A percentile compares a stretch with the other conserved stretches of the same genome.
phyloP scores from a whole-genome alignment of 2,113 vertebrate genomes.

The Hyaena hyaena region DNA sequence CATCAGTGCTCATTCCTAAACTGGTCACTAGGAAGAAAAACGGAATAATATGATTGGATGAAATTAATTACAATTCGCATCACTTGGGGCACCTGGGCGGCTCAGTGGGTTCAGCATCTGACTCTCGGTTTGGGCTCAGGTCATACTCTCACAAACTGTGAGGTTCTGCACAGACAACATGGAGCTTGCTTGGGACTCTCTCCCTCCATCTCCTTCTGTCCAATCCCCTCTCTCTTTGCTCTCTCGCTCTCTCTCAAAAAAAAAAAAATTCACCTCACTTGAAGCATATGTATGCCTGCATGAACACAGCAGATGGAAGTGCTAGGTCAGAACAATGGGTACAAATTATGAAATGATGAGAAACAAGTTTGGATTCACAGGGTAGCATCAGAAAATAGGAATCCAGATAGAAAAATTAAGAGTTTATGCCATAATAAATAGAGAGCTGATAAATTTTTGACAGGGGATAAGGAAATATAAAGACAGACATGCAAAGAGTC shows the following conservation, averaged over 20 bases:
- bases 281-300: neutral
- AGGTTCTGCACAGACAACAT: neutral
- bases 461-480: neutral
- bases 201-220: neutral
- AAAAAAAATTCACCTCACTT: neutral
- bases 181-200: neutral
- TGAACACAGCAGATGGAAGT: neutral
- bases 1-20: neutral
- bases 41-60: neutral
- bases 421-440: neutral
- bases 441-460: neutral
- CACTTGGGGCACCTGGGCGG: neutral
- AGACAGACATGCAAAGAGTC: neutral
- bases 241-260: neutral
- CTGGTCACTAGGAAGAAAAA: neutral
- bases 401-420: slow-evolving; percentile 4
- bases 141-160: neutral
- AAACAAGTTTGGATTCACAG: neutral
- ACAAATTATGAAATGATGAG: neutral
- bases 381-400: neutral
- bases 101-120: neutral
- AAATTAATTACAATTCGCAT: neutral
- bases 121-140: neutral
- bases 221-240: neutral
- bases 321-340: neutral